These are phyloP conservation scores for Charaxes varanes DNA, from an alignment of 1,140 invertebrate species.

Conservation along the genomic window DNA sequence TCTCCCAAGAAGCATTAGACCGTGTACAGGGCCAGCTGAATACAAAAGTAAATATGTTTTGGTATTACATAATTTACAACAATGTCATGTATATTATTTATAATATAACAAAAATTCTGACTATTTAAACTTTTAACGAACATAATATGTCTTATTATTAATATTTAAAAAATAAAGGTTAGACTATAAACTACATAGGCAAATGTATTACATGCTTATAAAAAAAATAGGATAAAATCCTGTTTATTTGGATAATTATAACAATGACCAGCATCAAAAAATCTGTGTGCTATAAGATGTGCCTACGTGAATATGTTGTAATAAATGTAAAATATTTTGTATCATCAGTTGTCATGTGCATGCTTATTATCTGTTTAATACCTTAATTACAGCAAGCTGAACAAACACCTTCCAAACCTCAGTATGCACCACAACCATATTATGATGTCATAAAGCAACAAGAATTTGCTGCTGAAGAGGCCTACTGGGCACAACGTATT, in stretches of 20 bases:
- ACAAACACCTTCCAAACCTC: constrained; percentile 31
- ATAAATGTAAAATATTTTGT: no score
- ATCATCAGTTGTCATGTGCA: no score
- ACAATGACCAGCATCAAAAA: no score
- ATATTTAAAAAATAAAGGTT: neutral
- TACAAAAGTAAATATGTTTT: constrained; percentile 54
- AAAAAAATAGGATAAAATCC: no score
- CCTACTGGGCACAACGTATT: constrained; percentile 58
- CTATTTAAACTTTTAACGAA: no score
- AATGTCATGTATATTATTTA: constrained; percentile 56
- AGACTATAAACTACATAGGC: no score
- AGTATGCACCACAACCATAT: constrained; percentile 44
- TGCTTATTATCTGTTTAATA: no score
- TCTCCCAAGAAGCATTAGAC: constrained; percentile 62
- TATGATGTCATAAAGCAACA: constrained; percentile 41
- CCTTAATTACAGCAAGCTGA: constrained; percentile 44
- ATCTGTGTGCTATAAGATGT: no score
- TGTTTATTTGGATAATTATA: no score
- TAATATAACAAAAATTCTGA: no score
- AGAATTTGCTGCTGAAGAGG: constrained; percentile 55
- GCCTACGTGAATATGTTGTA: no score
- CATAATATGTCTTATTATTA: neutral
- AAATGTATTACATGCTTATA: no score
- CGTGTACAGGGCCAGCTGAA: constrained; percentile 58
- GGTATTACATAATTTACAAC: constrained; percentile 69